Evolutionary conservation across 2,797 vertebrate genomes (phyloP), one percentile per base, ranked within the genome.

Genomic region (Onychomys arenicola): DNA sequence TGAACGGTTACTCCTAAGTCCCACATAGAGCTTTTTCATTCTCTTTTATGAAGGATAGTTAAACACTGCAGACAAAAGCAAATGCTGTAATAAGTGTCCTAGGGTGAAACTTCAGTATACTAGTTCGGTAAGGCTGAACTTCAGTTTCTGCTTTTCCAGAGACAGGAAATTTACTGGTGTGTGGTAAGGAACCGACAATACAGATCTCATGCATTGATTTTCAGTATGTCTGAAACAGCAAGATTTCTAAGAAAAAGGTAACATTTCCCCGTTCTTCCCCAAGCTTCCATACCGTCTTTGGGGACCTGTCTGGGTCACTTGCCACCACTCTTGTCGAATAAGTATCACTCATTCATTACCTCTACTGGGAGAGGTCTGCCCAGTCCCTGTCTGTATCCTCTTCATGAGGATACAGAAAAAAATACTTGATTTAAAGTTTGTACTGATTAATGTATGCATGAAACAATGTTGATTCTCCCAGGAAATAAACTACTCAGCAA

Each of bases 351-450:
- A 43, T 40, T 3, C 1, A 0, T 57, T 40, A 55, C 2, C 27
- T 43, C 46, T 81, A 5, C 61, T 37, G 43, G 34, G 61, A 67
- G 37, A 80, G 17, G 23, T 75, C 84, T 37, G 63, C 27, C 76
- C 43, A 25, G 23, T 52, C 82, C n/a, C 85, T 94, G 25, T 82
- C 43, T 63, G 29, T 71, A 91, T 75, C 10, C 61, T n/a, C 61
- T 85, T 85, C 59, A n/a, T 82, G 73, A 55, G n/a, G n/a, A n/a
- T 21, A 21, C 61, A 83, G 67, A 59, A 34, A 92, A 94, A 96
- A 92, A 92, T 90, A 92, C 83, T 96, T 96, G 91, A 93, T 93
- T 97, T 87, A 84, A 97, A 88, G 63, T 96, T 94, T 95, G 57
- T 95, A 90, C 83, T 94, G 84, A 96, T 96, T 95, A 96, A 92